Evolutionary conservation across 2,888 invertebrate species (phyloP).

Genomic region (Stegophylla sp.): DNA sequence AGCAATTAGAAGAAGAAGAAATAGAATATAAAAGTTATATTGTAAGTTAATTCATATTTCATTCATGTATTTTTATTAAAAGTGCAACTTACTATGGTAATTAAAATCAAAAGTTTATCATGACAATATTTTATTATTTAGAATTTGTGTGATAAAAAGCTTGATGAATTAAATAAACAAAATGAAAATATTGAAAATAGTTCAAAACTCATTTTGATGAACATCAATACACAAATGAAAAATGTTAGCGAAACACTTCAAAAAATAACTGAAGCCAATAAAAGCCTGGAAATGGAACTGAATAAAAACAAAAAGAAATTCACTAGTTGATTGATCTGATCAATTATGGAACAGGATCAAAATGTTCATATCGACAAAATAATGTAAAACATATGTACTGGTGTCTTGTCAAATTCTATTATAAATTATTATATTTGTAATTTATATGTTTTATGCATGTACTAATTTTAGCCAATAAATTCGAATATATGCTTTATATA

Average conservation of each 20-base stretch:
- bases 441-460: no score
- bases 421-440: no score
- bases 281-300: constrained; percentile 9
- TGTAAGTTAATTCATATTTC: constrained; percentile 20
- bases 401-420: no score
- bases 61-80: neutral
- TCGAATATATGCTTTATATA: no score
- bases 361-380: no score
- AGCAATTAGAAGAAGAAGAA: constrained; percentile 37
- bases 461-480: no score
- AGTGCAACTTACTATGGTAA: neutral
- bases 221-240: neutral
- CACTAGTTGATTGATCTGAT: no score
- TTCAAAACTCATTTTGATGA: neutral
- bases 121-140: neutral
- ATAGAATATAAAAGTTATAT: neutral
- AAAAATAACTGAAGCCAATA: constrained; percentile 4
- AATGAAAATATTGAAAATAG: neutral
- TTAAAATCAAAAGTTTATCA: neutral
- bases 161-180: constrained; percentile 31
- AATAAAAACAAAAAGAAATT: constrained; percentile 6
- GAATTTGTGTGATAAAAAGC: constrained; percentile 7
- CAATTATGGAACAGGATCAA: no score
- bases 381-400: no score
- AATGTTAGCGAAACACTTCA: constrained; percentile 13